phyloP scores from a whole-genome alignment of 2,888 invertebrate species.

The Suillia variegata region DNA sequence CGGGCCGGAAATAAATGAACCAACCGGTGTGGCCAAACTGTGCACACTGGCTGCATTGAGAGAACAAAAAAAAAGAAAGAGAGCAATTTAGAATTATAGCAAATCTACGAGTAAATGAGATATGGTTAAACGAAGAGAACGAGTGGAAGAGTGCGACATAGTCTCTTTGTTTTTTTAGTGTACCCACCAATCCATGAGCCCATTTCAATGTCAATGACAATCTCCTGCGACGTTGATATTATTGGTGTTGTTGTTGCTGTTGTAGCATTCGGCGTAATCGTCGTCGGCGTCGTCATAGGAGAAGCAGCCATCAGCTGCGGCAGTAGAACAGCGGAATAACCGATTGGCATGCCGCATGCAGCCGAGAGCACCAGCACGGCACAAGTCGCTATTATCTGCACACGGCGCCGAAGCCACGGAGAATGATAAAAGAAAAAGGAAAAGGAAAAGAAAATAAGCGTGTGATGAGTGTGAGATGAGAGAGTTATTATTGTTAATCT shows the following conservation, averaged over 20 bases:
- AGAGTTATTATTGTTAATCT: not conserved
- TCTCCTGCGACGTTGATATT: too few relatives aligned
- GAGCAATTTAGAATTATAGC: too few relatives aligned
- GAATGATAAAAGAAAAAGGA: not conserved
- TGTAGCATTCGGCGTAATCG: constrained; percentile 58
- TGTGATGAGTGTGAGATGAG: not conserved
- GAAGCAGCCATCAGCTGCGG: constrained; percentile 70
- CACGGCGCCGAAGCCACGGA: too few relatives aligned
- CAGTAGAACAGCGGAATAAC: constrained; percentile 74
- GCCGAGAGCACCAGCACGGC: constrained; percentile 73
- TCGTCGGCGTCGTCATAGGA: too few relatives aligned
- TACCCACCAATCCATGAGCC: constrained; percentile 75
- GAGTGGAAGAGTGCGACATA: too few relatives aligned
- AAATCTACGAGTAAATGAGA: too few relatives aligned
- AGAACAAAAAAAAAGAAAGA: not conserved
- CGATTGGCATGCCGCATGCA: constrained; percentile 81
- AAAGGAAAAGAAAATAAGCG: too few relatives aligned
- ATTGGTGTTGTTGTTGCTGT: constrained; percentile 59
- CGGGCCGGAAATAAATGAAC: constrained; percentile 74
- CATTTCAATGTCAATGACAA: constrained; percentile 69
- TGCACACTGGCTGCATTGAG: constrained; percentile 72
- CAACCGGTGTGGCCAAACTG: constrained; percentile 77
- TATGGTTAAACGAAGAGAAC: too few relatives aligned
- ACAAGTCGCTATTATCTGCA: constrained; percentile 73
- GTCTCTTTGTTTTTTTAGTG: too few relatives aligned